These are phyloP conservation scores for Melieria crassipennis DNA, from an alignment of 2,888 invertebrate genomes.

Conservation along the genomic window DNA sequence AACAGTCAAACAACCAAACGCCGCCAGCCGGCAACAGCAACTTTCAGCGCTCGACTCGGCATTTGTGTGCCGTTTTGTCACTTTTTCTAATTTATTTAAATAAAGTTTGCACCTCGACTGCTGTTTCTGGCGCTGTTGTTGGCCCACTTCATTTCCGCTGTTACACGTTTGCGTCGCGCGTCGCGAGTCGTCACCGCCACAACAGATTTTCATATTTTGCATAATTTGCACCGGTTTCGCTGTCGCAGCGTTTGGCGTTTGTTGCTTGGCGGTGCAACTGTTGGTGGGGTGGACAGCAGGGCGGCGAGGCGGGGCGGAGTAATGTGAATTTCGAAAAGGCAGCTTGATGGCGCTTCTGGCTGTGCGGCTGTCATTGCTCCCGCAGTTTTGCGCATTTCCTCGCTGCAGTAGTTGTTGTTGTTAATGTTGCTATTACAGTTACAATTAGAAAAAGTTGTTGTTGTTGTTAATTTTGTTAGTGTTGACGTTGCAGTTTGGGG, in stretches of 20 bases:
- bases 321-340: too few species aligned
- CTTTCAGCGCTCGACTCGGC: slow-evolving; percentile 6
- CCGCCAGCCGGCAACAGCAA: slow-evolving; percentile 13
- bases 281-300: too few species aligned
- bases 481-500: slow-evolving; percentile 18
- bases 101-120: too few species aligned
- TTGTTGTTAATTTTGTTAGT: slow-evolving; percentile 24
- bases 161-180: too few species aligned
- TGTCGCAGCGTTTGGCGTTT: not conserved
- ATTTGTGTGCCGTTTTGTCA: slow-evolving; percentile 28
- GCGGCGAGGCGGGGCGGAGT: too few species aligned
- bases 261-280: too few species aligned
- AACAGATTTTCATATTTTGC: slow-evolving; percentile 21
- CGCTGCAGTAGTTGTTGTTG: not conserved
- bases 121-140: too few species aligned
- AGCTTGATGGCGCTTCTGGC: too few species aligned
- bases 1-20: slow-evolving; percentile 6
- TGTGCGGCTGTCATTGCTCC: too few species aligned
- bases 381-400: too few species aligned
- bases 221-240: not conserved
- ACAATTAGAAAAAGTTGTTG: not conserved
- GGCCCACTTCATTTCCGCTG: too few species aligned
- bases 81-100: slow-evolving; percentile 37
- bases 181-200: too few species aligned
- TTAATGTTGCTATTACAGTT: slow-evolving; percentile 16